Conservation (phyloP, 2,113 vertebrate species). For the Pleuronectes platessa region DNA sequence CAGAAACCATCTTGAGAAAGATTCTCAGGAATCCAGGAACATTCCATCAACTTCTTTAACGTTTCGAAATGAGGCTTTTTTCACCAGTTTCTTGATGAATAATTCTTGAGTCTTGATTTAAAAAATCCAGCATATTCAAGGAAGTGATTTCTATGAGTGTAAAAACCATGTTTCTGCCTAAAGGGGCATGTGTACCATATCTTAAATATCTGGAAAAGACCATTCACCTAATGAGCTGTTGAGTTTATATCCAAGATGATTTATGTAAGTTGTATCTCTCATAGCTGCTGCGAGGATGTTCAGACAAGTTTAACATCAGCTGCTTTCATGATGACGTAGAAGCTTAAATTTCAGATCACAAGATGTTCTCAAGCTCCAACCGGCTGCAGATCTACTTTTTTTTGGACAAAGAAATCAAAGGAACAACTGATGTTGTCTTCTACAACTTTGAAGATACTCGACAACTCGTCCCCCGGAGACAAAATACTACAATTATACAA, state of each 20-base stretch:
- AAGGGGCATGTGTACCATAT: too few species aligned
- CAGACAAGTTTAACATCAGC: not conserved
- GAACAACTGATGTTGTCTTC: not conserved
- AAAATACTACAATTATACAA: not conserved
- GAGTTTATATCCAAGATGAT: too few species aligned
- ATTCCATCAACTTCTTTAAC: too few species aligned
- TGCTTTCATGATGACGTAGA: not conserved
- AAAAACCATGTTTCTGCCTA: too few species aligned
- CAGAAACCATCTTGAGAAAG: too few species aligned
- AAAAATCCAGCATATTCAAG: too few species aligned
- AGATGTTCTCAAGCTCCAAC: not conserved
- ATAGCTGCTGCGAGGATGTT: not conserved
- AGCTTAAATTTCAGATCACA: not conserved
- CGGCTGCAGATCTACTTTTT: not conserved
- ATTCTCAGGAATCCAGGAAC: too few species aligned
- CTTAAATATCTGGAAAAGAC: not conserved
- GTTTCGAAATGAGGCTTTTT: too few species aligned
- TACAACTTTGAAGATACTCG: not conserved
- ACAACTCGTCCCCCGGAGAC: not conserved
- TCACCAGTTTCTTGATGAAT: too few species aligned
- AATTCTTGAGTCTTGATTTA: too few species aligned
- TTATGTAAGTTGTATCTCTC: too few species aligned
- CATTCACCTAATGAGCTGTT: not conserved
- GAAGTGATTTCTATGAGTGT: too few species aligned
- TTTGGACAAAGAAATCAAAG: not conserved